phyloP scores from a whole-genome alignment of 2,797 vertebrate genomes.

The Synanceia verrucosa region DNA sequence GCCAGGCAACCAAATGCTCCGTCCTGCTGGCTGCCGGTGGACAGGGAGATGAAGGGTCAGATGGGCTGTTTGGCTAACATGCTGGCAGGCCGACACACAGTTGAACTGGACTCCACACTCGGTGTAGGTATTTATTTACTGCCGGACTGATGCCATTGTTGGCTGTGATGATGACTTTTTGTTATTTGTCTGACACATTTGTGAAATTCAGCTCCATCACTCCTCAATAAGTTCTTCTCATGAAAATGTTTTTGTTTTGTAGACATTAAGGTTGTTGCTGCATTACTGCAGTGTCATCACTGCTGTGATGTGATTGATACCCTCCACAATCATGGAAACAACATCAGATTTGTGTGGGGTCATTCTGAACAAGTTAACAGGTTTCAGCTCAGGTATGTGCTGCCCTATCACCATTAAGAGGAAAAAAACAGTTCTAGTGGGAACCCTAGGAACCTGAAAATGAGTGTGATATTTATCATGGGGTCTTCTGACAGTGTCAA shows the following conservation, averaged over 20 bases:
- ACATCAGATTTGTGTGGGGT: too few relatives aligned
- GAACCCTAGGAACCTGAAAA: too few relatives aligned
- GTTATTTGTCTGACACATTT: neutral
- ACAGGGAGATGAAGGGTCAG: neutral
- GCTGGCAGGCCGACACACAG: neutral
- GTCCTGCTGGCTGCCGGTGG: constrained; percentile 13
- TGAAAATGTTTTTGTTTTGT: constrained; percentile 2
- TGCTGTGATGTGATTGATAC: too few relatives aligned
- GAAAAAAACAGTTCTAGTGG: too few relatives aligned
- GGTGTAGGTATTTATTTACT: constrained; percentile 1
- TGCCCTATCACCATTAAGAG: too few relatives aligned
- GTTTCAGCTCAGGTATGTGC: too few relatives aligned
- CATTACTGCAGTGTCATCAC: constrained; percentile 25
- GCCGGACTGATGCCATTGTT: neutral
- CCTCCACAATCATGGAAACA: too few relatives aligned
- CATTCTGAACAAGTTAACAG: too few relatives aligned
- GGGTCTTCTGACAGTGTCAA: too few relatives aligned
- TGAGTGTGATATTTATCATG: too few relatives aligned
- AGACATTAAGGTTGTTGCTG: constrained; percentile 10
- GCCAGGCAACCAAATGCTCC: neutral
- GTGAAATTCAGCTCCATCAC: neutral
- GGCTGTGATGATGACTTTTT: neutral
- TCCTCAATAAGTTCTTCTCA: neutral
- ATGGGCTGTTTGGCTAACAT: constrained; percentile 1
- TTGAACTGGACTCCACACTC: constrained; percentile 1